Evolutionary conservation across 92 coral and sea anemone species (phyloP), one percentile per base, ranked within the genome.

Genomic region (Porites rus): DNA sequence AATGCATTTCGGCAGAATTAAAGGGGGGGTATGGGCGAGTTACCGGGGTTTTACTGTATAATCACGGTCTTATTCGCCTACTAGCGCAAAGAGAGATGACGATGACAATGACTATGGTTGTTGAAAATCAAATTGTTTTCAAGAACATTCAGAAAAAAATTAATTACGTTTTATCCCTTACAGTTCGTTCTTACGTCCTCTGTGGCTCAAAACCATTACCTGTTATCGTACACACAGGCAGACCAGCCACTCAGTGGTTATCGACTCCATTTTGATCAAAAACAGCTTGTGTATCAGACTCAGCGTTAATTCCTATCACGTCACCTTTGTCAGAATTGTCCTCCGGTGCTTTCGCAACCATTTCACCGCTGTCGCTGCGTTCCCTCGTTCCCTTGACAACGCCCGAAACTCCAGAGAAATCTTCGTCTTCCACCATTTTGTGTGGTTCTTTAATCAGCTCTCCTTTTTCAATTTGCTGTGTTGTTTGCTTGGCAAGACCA

Each of bases 381-480:
- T 74, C 64, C 51, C 87, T 74, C 0, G 87, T 74, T 73, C 74
- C 87, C 38, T 83, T 73, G 54, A 83, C 87, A 16, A 83, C 87
- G 17, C 80, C 80, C 0, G 87, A 83, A 46, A 74, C 53, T 10
- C 88, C 84, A 0, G 93, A 69, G 78, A 91, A 88, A 50, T 93
- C 96, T 74, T 93, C 96, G 50, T 82, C 88, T 9, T 91, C 90
- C 46, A 91, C 87, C 74, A 92, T 87, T 58, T 88, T 90, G 50
- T 58, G 88, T 16, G 91, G 87, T 51, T 90, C 91, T 65, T 90
- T 90, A 21, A 67, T 83, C 18, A 86, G 51, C 69, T 82, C 86
- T 8, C 98, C 98, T 31, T 87, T 90, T 78, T 94, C 98, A 24
- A 94, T 90, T 38, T 82, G 79, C 79, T 72, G 82, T 65, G 89